These are phyloP conservation scores for Saguinus oedipus DNA, from an alignment of 2,797 vertebrate genomes.

Conservation along the genomic window DNA sequence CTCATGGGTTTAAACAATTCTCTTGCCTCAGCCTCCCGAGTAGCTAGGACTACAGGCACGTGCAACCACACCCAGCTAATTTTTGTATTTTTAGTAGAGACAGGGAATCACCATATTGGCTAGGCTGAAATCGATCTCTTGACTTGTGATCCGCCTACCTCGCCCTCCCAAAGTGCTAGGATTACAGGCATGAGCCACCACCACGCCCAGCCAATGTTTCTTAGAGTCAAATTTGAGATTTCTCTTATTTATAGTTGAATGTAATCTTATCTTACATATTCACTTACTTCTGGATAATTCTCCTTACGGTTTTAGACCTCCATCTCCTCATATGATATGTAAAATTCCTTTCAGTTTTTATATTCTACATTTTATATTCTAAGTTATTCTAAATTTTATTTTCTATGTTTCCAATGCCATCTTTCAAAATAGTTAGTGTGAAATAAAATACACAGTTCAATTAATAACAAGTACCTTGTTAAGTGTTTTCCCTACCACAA, in stretches of 20 bases:
- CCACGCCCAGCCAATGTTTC: background rate
- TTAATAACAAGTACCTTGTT: background rate
- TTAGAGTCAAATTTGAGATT: background rate
- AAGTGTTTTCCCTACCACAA: background rate
- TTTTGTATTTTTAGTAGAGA: background rate
- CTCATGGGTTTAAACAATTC: background rate
- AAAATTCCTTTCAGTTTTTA: background rate
- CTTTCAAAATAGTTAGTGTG: background rate
- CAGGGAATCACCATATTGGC: background rate
- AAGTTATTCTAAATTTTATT: background rate
- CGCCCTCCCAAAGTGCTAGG: background rate
- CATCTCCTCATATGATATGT: background rate
- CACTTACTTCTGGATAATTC: background rate
- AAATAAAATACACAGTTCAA: conserved; percentile 1
- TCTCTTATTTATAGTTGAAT: background rate
- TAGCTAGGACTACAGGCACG: background rate
- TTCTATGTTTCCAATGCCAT: background rate
- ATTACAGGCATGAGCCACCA: background rate
- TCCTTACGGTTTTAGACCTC: background rate
- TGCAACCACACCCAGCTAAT: background rate
- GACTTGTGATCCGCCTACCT: background rate
- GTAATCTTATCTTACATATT: background rate
- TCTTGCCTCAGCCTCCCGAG: background rate
- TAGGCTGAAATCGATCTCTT: background rate
- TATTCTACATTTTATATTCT: background rate